Evolutionary conservation across 2,113 vertebrate species (phyloP), one percentile per base, ranked within the genome.

Genomic region (Mormyrus lacerda): DNA sequence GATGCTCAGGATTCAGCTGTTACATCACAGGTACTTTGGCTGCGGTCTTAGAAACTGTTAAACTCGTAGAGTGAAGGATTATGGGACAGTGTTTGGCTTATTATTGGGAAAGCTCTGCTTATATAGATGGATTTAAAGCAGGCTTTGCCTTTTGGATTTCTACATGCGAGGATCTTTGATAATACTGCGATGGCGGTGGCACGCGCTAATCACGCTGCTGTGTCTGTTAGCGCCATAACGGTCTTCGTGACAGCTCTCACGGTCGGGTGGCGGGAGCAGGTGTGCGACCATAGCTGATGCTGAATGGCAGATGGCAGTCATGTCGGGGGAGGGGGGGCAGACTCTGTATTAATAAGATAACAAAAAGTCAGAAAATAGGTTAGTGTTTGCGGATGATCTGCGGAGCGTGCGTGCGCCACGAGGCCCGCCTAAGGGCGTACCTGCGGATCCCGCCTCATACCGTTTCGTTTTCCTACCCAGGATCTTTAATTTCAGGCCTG

Each of bases 401-500:
- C 11, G 10, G 48, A 50, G 10, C 3, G 17, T 7, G 55, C 19
- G 1, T 21, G 4, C 21, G 2, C 19, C 53, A 7, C 4, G 53
- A n/a, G n/a, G 10, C 10, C 51, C 51, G 9, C 15, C 15, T 13
- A 11, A 53, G 53, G 2, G 17, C 51, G 51, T 15, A 17, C 51
- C 51, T 53, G 51, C 2, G 31, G 3, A 39, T 76, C 69, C 19
- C 7, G 4, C 21, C 39, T 84, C 39, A 21, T 45, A 2, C 2
- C 15, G 6, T 47, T 17, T 10, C 19, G 1, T 24, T 45, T 42
- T 47, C 6, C 21, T 73, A 4, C 65, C 65, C n/a, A 90, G 90
- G 90, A 90, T 90, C 89, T 93, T 91, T 92, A 90, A 91, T 93
- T 89, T 87, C 82, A 53, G 55, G 90, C 92, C 91, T 91, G 87